phyloP scores from a whole-genome alignment of 1,140 invertebrate genomes.

The Lordiphosa stackelbergi region DNA sequence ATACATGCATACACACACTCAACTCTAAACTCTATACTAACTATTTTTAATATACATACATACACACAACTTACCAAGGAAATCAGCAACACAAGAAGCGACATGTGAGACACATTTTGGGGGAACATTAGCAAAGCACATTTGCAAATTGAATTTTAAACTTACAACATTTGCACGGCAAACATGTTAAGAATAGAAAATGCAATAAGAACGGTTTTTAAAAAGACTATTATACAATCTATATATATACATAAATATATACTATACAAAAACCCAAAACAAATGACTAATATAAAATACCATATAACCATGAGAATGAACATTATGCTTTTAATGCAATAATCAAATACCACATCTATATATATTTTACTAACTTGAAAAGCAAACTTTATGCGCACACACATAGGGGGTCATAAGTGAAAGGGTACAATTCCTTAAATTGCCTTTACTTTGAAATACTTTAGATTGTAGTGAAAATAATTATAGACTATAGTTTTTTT shows the following conservation, averaged over 20 bases:
- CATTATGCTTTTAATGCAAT: constrained; percentile 73
- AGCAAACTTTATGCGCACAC: constrained; percentile 22
- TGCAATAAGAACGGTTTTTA: constrained; percentile 71
- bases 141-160: constrained; percentile 73
- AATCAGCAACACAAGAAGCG: constrained; percentile 42
- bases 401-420: constrained; percentile 19
- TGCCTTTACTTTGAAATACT: too few species aligned
- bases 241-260: constrained; percentile 11
- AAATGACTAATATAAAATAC: constrained; percentile 19
- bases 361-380: constrained; percentile 64
- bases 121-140: constrained; percentile 66
- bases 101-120: constrained; percentile 73
- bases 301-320: constrained; percentile 40
- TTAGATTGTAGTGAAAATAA: too few species aligned
- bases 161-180: constrained; percentile 63
- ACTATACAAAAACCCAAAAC: neutral
- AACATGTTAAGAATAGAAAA: constrained; percentile 55
- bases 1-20: constrained; percentile 30
- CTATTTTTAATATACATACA: constrained; percentile 55
- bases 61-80: constrained; percentile 4
- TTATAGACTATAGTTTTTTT: too few species aligned
- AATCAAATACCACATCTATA: constrained; percentile 63
- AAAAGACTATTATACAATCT: constrained; percentile 68
- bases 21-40: constrained; percentile 46
- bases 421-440: constrained; percentile 20